Percentiles rank a stretch among this genome's conserved stretches.
phyloP scores from a whole-genome alignment of 1,140 invertebrate species.

The Platyscapa corneri region DNA sequence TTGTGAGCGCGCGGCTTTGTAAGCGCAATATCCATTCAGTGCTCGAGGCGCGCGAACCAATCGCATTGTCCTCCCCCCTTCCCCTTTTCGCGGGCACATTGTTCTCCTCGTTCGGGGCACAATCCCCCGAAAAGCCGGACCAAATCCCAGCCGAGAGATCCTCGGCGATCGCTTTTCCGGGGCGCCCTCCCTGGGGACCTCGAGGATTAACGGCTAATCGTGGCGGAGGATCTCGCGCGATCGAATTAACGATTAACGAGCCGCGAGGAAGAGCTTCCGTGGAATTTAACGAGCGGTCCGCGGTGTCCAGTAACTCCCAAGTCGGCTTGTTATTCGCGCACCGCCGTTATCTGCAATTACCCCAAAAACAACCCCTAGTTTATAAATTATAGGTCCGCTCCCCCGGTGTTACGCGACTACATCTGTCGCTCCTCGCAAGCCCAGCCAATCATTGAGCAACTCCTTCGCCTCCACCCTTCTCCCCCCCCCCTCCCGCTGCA shows the following conservation, averaged over 20 bases:
- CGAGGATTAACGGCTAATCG: slow-evolving; percentile 28
- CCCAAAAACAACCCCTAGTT: slow-evolving; percentile 71
- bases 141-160: not conserved
- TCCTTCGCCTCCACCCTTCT: not conserved
- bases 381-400: slow-evolving; percentile 73
- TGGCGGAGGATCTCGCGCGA: slow-evolving; percentile 18
- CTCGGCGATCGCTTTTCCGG: not conserved
- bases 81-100: not conserved
- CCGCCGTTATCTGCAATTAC: slow-evolving; percentile 75
- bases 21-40: slow-evolving; percentile 21
- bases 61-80: not conserved
- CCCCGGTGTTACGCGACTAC: not conserved
- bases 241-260: slow-evolving; percentile 53
- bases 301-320: slow-evolving; percentile 73
- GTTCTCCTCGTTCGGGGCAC: not conserved
- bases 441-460: slow-evolving; percentile 38
- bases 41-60: slow-evolving; percentile 50
- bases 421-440: not conserved
- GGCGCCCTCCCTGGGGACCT: not conserved
- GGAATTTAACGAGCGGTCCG: slow-evolving; percentile 35
- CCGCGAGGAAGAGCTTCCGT: not conserved
- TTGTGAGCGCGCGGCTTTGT: not conserved
- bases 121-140: not conserved
- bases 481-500: too few relatives aligned
- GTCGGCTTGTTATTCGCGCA: slow-evolving; percentile 73